These are phyloP conservation scores for Phymatocera aterrima DNA, from an alignment of 2,888 invertebrate species.

Conservation along the genomic window DNA sequence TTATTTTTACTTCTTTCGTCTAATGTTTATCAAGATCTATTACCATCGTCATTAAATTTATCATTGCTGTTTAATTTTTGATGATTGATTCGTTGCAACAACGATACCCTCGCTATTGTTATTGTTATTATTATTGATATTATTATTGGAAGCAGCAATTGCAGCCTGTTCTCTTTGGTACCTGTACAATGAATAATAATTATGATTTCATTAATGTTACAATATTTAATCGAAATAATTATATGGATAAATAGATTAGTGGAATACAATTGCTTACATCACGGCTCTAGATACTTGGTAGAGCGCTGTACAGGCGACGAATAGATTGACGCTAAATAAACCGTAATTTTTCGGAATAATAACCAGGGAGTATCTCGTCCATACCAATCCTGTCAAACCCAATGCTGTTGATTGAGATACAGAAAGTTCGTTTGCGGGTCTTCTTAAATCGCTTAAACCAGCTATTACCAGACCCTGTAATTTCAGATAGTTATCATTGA, in stretches of 20 bases:
- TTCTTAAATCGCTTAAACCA: slow-evolving; percentile 90
- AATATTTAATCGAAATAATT: too few relatives aligned
- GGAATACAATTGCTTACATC: slow-evolving; percentile 62
- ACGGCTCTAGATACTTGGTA: slow-evolving; percentile 89
- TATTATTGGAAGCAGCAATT: neutral
- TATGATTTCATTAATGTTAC: too few relatives aligned
- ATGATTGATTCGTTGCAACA: too few relatives aligned
- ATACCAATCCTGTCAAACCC: slow-evolving; percentile 93
- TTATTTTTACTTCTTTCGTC: too few relatives aligned
- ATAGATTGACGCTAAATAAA: slow-evolving; percentile 96
- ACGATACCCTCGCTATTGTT: too few relatives aligned
- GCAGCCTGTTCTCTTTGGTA: slow-evolving; percentile 64
- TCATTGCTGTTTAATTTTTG: too few relatives aligned
- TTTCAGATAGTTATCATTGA: slow-evolving; percentile 53
- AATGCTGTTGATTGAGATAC: slow-evolving; percentile 88
- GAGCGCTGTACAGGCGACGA: slow-evolving; percentile 92
- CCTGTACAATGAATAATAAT: slow-evolving; percentile 53
- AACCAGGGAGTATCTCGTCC: slow-evolving; percentile 97
- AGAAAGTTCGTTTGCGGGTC: slow-evolving; percentile 94
- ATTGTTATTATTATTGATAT: too few relatives aligned
- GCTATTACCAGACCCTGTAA: slow-evolving; percentile 88
- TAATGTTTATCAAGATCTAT: too few relatives aligned
- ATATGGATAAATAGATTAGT: slow-evolving; percentile 21
- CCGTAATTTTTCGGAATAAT: slow-evolving; percentile 98
- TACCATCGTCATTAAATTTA: too few relatives aligned